phyloP scores from a whole-genome alignment of 35 echinoderm and acorn worm species.

The Ophiothrix spiculata region DNA sequence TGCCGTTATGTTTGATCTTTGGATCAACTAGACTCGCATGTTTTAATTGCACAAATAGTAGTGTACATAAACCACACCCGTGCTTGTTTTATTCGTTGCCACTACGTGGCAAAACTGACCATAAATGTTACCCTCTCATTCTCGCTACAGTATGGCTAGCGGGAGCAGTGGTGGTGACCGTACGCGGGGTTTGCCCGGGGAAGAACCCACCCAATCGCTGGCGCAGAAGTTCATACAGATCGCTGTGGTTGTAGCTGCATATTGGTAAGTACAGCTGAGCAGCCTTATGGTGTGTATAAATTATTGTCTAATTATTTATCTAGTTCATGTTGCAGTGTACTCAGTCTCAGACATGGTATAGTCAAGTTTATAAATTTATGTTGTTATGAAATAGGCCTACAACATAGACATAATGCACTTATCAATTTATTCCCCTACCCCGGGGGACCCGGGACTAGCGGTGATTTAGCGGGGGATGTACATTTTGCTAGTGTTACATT shows the following conservation, averaged over 20 bases:
- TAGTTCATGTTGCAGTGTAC: no score
- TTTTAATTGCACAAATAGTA: not conserved
- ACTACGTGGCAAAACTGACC: not conserved
- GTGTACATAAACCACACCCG: not conserved
- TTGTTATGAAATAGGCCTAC: no score
- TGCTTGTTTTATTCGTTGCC: not conserved
- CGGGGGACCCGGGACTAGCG: no score
- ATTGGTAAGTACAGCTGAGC: conserved; percentile 58
- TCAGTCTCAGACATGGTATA: no score
- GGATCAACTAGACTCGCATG: not conserved
- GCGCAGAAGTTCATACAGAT: conserved; percentile 47
- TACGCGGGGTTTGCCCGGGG: not conserved
- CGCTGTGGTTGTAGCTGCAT: conserved; percentile 39
- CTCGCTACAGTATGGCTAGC: not conserved
- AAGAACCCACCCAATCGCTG: not conserved
- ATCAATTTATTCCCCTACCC: no score
- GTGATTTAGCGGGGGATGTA: no score
- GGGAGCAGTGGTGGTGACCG: not conserved
- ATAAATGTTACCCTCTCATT: not conserved
- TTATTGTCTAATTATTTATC: no score
- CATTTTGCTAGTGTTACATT: no score
- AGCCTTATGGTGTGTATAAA: no score
- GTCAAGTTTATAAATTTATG: no score
- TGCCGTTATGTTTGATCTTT: not conserved
- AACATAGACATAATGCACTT: no score